Evolutionary conservation across 2,797 vertebrate species (phyloP).

Genomic region (Taenioides sp.): DNA sequence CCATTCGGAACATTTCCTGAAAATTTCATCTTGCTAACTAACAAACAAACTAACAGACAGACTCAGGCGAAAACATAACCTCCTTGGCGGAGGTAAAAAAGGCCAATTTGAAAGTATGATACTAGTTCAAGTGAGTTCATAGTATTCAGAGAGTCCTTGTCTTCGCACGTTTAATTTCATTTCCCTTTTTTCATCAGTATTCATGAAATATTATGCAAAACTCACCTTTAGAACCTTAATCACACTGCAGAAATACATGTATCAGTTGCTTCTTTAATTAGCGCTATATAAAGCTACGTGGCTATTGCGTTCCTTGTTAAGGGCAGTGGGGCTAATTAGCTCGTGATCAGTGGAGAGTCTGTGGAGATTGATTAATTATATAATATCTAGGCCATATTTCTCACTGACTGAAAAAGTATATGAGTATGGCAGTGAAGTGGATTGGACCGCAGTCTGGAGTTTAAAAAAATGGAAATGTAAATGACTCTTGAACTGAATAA

Average conservation of each 20-base stretch:
- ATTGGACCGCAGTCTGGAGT: background rate
- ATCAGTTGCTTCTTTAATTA: slow-evolving; percentile 32
- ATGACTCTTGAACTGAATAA: background rate
- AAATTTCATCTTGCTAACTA: too few relatives aligned
- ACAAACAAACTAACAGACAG: too few relatives aligned
- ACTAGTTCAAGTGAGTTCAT: background rate
- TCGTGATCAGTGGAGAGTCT: slow-evolving; percentile 53
- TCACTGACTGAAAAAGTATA: slow-evolving; percentile 64
- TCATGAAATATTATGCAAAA: background rate
- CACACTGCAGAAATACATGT: background rate
- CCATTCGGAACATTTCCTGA: too few relatives aligned
- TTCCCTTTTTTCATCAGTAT: background rate
- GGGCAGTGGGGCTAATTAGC: slow-evolving; percentile 57
- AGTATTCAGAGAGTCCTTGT: background rate
- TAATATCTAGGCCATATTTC: slow-evolving; percentile 64
- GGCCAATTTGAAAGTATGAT: too few relatives aligned
- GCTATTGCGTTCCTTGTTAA: slow-evolving; percentile 16
- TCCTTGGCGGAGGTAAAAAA: too few relatives aligned
- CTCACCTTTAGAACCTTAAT: background rate
- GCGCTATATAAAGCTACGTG: slow-evolving; percentile 33
- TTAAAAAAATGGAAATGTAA: background rate
- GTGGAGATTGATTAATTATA: slow-evolving; percentile 73
- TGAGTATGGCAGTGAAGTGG: background rate
- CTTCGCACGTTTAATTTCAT: background rate
- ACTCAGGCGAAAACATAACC: too few relatives aligned